These are phyloP conservation scores for Pecten maximus DNA, from an alignment of 2,888 invertebrate species.

Conservation along the genomic window DNA sequence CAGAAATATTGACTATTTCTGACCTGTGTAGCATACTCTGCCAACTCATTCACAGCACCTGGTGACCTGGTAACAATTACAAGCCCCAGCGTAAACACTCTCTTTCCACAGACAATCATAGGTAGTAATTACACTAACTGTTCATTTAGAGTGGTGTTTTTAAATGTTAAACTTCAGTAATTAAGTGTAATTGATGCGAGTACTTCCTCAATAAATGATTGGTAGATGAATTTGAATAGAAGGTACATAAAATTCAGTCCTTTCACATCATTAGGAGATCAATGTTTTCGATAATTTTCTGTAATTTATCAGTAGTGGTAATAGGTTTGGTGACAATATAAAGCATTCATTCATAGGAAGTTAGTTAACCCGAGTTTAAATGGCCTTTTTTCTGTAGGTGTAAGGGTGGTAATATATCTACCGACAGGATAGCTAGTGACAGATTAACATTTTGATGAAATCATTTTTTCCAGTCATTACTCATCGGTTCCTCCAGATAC, in stretches of 20 bases:
- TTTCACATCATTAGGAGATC: neutral
- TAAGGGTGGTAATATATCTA: neutral
- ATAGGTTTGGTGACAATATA: neutral
- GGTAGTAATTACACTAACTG: neutral
- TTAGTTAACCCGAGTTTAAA: neutral
- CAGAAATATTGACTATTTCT: conserved; percentile 30
- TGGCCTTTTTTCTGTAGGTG: neutral
- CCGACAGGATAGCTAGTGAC: neutral
- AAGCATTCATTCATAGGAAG: neutral
- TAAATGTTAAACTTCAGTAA: neutral
- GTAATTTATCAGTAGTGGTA: neutral
- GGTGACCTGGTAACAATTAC: neutral
- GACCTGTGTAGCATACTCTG: conserved; percentile 23
- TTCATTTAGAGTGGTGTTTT: conserved; percentile 4
- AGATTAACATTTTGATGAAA: neutral
- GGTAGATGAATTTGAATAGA: neutral
- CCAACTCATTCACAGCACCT: neutral
- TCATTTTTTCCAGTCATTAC: neutral
- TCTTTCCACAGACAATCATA: neutral
- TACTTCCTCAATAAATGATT: neutral
- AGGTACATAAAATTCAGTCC: neutral
- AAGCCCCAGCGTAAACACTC: neutral
- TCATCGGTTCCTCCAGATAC: neutral
- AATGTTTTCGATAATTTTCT: neutral
- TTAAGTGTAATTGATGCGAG: neutral